Evolutionary conservation across 1,140 invertebrate genomes (phyloP), one percentile per base, ranked within the genome.

Genomic region (Papilio xuthus): DNA sequence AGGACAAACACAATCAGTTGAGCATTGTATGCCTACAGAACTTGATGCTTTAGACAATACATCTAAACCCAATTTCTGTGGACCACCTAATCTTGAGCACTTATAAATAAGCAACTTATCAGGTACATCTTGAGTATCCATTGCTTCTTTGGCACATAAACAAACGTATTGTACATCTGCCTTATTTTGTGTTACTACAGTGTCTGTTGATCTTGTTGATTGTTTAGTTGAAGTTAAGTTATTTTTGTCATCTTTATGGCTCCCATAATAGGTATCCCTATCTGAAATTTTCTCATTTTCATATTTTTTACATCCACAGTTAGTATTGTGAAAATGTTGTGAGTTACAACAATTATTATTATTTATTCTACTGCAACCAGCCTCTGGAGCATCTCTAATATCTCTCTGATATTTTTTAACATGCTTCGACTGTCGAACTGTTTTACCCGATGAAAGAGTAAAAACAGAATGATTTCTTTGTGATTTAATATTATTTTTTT

Each of bases 381-480:
- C 80, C 81, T 85, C 84, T 32, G 79, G 69, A 82, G 79, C 84
- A 84, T 79, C 69, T 84, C 44, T 87, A 82, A 50, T 81, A 44
- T 79, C 71, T 84, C 72, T 86, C 86, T 79, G 85, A 88, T 26
- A 86, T 77, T 77, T 89, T 86, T 50, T 69, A 60, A 73, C 86
- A 83, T 78, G 85, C 81, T 83, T 87, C 69, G 82, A 50, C 32
- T 88, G 80, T 53, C 71, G 77, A 75, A 89, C 86, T 47, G 87
- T 88, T 78, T 86, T 88, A 26, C 86, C 89, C 56, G 91, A 93
- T 20, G 91, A 91, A 56, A 94, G 83, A 23, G 92, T 94, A 77
- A 92, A 94, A 12, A 94, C 91, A 74, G 92, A 92, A 81, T 94
- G 92, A 78, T 89, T 92, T 87, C 85, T 89, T 37, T 90, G 89